Base-by-base conservation (phyloP, 2,113 vertebrate species). In the Toxostoma redivivum region DNA sequence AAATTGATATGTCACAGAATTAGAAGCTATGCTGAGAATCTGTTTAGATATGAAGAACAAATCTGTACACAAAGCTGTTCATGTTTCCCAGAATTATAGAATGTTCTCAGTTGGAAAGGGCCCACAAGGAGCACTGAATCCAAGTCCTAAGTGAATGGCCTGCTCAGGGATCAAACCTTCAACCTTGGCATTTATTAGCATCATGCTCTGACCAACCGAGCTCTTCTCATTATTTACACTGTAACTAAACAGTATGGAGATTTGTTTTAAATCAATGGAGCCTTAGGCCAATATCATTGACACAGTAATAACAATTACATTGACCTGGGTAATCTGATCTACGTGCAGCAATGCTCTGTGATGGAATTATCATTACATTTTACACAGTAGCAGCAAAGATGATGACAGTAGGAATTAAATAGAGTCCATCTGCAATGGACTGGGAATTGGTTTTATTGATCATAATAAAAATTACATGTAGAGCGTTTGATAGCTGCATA, bases 391-490 rank as follows among this genome's bases (percentile, higher is more conserved):
- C 50, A 88, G 82, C 82, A 78, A 80, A 70, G 87, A 64, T 79
- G 81, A 88, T 92, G 72, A 51, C 35, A 84, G 89, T 70, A 66
- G 58, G 64, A 91, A 81, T 94, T 96, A 95, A 92, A 90, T 51
- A 81, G 25, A 90, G 27, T 53, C 60, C 61, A 58, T 91, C 91
- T 90, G 72, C 76, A 94, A 44, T 0, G 11, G 60, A 35, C 21
- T 92, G 57, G 76, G 91, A 95, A 88, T 76, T 61, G 53, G 10
- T 77, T 96, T 96, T 94, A 94, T 81, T 90, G 67, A 70, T 78
- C 45, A 62, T 87, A 92, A 93, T 85, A 93, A 94, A 93, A 94
- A 88, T 90, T 88, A 60, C 69, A 38, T 58, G 37, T 76, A 60
- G 48, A 66, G 67, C 4, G 2, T 85, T 81, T 94, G 86, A 78